These are phyloP conservation scores for Acrobasis consociella DNA, from an alignment of 2,888 invertebrate species.

Conservation along the genomic window DNA sequence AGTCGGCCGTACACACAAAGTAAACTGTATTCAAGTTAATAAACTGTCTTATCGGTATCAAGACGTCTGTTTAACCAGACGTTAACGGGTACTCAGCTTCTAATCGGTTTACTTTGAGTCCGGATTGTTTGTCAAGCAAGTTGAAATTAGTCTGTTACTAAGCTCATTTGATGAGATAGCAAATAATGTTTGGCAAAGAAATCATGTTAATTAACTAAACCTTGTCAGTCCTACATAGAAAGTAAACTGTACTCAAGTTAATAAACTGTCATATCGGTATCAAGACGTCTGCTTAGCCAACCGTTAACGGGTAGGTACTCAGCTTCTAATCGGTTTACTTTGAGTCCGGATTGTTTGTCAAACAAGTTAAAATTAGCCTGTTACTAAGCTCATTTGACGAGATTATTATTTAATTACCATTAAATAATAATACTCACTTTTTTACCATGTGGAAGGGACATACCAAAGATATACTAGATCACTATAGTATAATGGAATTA, in stretches of 20 bases:
- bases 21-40: neutral
- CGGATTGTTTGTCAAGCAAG: constrained; percentile 19
- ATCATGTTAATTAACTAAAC: too few species aligned
- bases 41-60: constrained; percentile 14
- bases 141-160: neutral
- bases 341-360: constrained; percentile 15
- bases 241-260: neutral
- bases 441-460: too few species aligned
- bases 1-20: too few species aligned
- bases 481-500: too few species aligned
- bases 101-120: constrained; percentile 22
- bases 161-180: neutral
- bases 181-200: too few species aligned
- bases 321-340: constrained; percentile 22
- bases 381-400: constrained; percentile 4
- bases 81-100: constrained; percentile 16
- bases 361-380: constrained; percentile 7
- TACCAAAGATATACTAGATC: too few species aligned
- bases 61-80: constrained; percentile 2
- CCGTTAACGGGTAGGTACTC: constrained; percentile 18
- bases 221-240: too few species aligned
- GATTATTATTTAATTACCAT: too few species aligned
- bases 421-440: too few species aligned
- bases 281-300: constrained; percentile 6
- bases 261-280: constrained; percentile 14